phyloP scores from a whole-genome alignment of 2,888 invertebrate genomes.

The Galeruca laticollis region DNA sequence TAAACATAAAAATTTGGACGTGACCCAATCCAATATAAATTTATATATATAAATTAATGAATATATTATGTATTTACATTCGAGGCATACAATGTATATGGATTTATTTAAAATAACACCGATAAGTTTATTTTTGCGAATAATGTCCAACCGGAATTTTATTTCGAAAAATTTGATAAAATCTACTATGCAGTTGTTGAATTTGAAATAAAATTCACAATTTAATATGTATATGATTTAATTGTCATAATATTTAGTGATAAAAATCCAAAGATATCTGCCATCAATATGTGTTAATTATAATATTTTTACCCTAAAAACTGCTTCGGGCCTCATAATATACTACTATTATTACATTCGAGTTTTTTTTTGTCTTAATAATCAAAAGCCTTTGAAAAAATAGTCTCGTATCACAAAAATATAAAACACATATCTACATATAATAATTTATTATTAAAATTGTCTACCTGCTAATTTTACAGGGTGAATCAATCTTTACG shows the following conservation, averaged over 20 bases:
- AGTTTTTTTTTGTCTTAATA: slow-evolving; percentile 8
- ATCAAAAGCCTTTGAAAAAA: slow-evolving; percentile 36
- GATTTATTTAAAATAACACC: too few relatives aligned
- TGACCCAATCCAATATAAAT: too few relatives aligned
- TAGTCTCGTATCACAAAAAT: slow-evolving; percentile 19
- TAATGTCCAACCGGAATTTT: too few relatives aligned
- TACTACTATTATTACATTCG: slow-evolving; percentile 34
- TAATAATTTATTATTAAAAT: neutral
- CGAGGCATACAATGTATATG: too few relatives aligned
- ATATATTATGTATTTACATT: too few relatives aligned
- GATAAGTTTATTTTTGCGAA: too few relatives aligned
- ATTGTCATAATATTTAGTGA: slow-evolving; percentile 64
- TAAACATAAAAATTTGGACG: too few relatives aligned
- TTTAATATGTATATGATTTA: slow-evolving; percentile 65
- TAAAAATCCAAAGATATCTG: slow-evolving; percentile 64
- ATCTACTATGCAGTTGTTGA: neutral
- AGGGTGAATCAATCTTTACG: too few relatives aligned
- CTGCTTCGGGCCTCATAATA: slow-evolving; percentile 59
- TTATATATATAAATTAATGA: too few relatives aligned
- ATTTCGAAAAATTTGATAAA: neutral
- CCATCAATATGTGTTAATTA: slow-evolving; percentile 62
- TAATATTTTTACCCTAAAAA: slow-evolving; percentile 54
- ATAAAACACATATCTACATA: slow-evolving; percentile 21
- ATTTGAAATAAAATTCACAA: slow-evolving; percentile 48
- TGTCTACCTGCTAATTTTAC: too few relatives aligned